A percentile compares a stretch with the other conserved stretches of the same genome.
Conservation (phyloP, 1,140 invertebrate genomes). For the Adoxophyes honmai region DNA sequence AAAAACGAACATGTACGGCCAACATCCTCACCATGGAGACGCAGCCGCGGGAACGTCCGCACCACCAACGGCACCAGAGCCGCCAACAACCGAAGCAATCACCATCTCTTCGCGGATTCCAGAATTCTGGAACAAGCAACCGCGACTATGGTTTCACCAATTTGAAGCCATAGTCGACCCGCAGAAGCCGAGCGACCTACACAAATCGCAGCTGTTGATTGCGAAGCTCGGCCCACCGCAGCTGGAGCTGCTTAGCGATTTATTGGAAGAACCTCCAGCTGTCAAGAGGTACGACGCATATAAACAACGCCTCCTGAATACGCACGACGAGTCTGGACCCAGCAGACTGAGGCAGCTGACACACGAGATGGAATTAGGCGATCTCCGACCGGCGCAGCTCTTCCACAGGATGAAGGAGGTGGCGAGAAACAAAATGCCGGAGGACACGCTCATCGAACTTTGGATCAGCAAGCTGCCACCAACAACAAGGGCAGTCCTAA, state of each 20-base stretch:
- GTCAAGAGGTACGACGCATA: background rate
- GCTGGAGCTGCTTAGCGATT: background rate
- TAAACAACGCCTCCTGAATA: background rate
- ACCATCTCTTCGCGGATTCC: background rate
- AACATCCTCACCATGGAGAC: too few relatives aligned
- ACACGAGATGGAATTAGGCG: conserved; percentile 19
- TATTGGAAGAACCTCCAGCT: background rate
- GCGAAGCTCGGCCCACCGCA: background rate
- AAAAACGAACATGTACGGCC: too few relatives aligned
- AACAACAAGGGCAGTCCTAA: too few relatives aligned
- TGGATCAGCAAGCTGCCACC: conserved; percentile 19
- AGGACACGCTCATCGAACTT: conserved; percentile 18
- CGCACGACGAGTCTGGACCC: background rate
- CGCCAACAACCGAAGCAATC: background rate
- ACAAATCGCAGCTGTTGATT: background rate
- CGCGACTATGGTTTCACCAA: background rate
- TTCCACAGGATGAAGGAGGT: conserved; percentile 21
- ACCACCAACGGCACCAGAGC: too few relatives aligned
- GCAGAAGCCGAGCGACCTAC: background rate
- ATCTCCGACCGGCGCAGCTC: conserved; percentile 23
- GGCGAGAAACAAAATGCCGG: conserved; percentile 16
- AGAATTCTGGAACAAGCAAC: background rate
- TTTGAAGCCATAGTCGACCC: background rate
- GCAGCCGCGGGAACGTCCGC: too few relatives aligned
- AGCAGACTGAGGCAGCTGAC: conserved; percentile 4